Evolutionary conservation across 1,140 invertebrate species (phyloP).

Genomic region (Acyrthosiphon pisum): DNA sequence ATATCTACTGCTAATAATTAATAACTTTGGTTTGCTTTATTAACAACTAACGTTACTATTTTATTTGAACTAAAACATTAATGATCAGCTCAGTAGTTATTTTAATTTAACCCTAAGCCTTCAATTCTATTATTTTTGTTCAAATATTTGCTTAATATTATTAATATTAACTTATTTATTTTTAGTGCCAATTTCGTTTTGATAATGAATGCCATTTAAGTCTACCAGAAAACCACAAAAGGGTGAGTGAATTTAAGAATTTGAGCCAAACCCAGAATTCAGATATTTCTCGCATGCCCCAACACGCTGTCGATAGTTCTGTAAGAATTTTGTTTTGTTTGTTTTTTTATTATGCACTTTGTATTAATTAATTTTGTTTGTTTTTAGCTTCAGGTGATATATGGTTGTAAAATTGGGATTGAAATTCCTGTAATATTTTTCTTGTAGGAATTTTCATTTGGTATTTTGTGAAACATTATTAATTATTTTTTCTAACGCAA

Average conservation of each 20-base stretch:
- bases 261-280: slow-evolving; percentile 48
- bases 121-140: neutral
- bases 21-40: neutral
- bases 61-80: slow-evolving; percentile 10
- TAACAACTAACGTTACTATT: neutral
- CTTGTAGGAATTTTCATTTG: neutral
- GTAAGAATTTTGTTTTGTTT: slow-evolving; percentile 67
- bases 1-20: no score
- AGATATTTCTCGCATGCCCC: slow-evolving; percentile 60
- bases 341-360: slow-evolving; percentile 62
- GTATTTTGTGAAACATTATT: neutral
- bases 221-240: slow-evolving; percentile 92
- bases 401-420: neutral
- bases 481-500: neutral
- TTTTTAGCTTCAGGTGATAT: slow-evolving; percentile 49
- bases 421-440: neutral
- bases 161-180: slow-evolving; percentile 42
- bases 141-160: neutral
- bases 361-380: slow-evolving; percentile 61
- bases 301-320: slow-evolving; percentile 67
- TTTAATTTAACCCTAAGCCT: neutral
- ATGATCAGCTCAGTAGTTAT: neutral
- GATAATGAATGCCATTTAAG: slow-evolving; percentile 97
- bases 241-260: slow-evolving; percentile 77
- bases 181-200: slow-evolving; percentile 96